phyloP scores from a whole-genome alignment of 2,888 invertebrate genomes.

The Reticulitermes lucifugus region DNA sequence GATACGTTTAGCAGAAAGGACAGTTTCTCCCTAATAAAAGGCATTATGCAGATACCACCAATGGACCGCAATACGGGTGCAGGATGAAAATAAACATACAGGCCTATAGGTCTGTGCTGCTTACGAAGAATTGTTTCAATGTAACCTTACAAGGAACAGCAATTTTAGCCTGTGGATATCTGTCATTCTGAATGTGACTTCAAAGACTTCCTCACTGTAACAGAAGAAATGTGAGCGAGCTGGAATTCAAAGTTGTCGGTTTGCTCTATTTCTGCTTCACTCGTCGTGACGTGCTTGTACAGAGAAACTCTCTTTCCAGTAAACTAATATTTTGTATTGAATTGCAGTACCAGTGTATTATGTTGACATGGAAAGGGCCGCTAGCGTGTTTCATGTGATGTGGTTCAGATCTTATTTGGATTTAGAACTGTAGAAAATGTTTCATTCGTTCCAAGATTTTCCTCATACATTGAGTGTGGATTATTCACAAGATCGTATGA shows the following conservation, averaged over 20 bases:
- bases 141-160: background rate
- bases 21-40: background rate
- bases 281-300: slow-evolving; percentile 1
- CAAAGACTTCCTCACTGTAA: background rate
- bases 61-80: too few species aligned
- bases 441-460: too few species aligned
- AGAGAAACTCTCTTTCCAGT: background rate
- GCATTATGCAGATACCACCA: background rate
- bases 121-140: background rate
- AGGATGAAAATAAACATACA: background rate
- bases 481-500: too few species aligned
- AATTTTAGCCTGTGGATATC: slow-evolving; percentile 10
- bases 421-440: too few species aligned
- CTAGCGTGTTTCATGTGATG: slow-evolving; percentile 1
- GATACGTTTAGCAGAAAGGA: too few species aligned
- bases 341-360: slow-evolving; percentile 16
- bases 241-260: slow-evolving; percentile 5
- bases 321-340: background rate
- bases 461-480: too few species aligned
- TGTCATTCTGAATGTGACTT: background rate
- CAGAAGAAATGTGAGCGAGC: background rate
- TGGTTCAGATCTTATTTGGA: too few species aligned
- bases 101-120: too few species aligned
- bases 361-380: slow-evolving; percentile 10
- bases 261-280: slow-evolving; percentile 23